A percentile compares a stretch with the other conserved stretches of the same genome.
These are phyloP conservation scores for Zootoca vivipara DNA, from an alignment of 2,113 vertebrate genomes.

Conservation along the genomic window DNA sequence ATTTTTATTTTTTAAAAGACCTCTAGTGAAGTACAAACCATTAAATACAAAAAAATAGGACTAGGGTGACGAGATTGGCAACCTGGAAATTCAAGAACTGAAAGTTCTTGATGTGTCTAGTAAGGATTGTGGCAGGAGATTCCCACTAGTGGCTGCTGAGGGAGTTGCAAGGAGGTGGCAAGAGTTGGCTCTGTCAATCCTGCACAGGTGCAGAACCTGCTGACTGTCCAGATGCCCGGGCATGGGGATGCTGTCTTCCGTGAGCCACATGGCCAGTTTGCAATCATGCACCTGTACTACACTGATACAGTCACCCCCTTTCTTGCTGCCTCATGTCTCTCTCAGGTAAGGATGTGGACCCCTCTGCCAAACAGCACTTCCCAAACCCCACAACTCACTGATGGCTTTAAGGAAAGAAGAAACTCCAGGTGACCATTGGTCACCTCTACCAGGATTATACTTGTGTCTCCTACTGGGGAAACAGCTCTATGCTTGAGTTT, in stretches of 20 bases:
- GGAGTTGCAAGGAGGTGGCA: background rate
- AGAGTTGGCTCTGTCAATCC: background rate
- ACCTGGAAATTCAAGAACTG: background rate
- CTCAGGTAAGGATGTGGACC: constrained; percentile 5
- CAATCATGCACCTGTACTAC: no score
- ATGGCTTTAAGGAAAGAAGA: background rate
- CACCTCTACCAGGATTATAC: background rate
- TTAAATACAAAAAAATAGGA: background rate
- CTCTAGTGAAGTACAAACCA: background rate
- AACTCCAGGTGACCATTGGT: background rate
- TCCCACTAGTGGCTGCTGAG: background rate
- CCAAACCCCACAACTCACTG: background rate
- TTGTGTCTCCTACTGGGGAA: background rate
- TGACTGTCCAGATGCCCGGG: background rate
- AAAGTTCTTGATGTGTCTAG: no score
- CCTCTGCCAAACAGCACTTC: constrained; percentile 14
- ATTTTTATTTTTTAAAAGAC: background rate
- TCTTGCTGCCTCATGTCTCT: background rate
- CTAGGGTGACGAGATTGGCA: no score
- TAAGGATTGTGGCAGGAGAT: no score
- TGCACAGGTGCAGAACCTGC: background rate
- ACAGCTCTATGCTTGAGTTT: constrained; percentile 1
- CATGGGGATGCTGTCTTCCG: background rate
- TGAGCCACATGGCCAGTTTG: background rate
- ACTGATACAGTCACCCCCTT: background rate